Evolutionary conservation across 1,140 invertebrate species (phyloP).

Genomic region (Heliconius melpomene): DNA sequence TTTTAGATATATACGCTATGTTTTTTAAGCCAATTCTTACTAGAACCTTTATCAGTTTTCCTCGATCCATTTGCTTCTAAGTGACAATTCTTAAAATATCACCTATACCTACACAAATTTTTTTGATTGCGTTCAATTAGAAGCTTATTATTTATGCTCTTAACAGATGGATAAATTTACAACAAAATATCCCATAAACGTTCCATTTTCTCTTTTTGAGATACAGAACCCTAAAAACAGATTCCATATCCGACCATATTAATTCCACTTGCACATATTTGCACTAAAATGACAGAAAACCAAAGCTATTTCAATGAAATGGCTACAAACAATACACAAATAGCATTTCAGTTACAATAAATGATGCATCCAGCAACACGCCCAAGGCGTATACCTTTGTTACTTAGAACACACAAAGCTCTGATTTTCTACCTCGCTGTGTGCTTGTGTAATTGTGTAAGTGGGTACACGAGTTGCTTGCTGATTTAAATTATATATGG

Average conservation of each 20-base stretch:
- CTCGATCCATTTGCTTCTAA: too few species aligned
- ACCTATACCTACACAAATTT: too few species aligned
- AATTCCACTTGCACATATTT: not conserved
- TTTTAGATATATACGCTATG: too few species aligned
- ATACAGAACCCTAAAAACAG: too few species aligned
- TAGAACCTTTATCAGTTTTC: too few species aligned
- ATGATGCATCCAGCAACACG: not conserved
- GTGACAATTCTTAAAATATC: too few species aligned
- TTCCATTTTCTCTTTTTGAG: too few species aligned
- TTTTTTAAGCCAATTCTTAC: too few species aligned
- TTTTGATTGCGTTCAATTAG: too few species aligned
- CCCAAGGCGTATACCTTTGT: not conserved
- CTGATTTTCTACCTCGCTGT: not conserved
- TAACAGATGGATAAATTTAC: too few species aligned
- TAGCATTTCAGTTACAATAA: not conserved
- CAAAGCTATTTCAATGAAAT: not conserved
- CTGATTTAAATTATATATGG: not conserved
- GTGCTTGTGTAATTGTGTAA: not conserved
- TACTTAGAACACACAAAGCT: constrained; percentile 5
- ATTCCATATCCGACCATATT: not conserved
- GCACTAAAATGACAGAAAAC: not conserved
- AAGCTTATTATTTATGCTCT: too few species aligned
- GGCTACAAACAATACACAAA: not conserved
- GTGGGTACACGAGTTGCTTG: not conserved
- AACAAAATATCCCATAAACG: too few species aligned